phyloP scores from a whole-genome alignment of 1,140 invertebrate genomes.

The Dendrolimus kikuchii region DNA sequence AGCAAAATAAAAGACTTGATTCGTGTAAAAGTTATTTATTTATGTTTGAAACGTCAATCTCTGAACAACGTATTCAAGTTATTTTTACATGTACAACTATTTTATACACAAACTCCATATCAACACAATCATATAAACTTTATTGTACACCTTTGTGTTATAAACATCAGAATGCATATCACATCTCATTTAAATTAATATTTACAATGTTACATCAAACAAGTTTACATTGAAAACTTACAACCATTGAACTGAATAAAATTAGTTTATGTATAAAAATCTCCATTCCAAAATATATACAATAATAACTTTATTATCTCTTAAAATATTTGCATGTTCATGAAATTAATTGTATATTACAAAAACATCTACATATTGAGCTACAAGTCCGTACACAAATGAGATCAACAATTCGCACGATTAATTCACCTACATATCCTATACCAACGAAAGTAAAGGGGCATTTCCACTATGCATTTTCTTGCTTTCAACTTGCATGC shows the following conservation, averaged over 20 bases:
- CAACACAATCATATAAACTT: conserved; percentile 66
- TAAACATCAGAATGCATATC: conserved; percentile 61
- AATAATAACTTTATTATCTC: conserved; percentile 47
- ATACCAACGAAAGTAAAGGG: neutral
- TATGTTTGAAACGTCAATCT: conserved; percentile 63
- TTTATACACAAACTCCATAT: conserved; percentile 61
- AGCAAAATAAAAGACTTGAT: conserved; percentile 14
- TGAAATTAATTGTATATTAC: conserved; percentile 47
- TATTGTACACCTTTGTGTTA: conserved; percentile 55
- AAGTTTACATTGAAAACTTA: conserved; percentile 53
- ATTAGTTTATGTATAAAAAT: conserved; percentile 60
- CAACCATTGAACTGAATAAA: conserved; percentile 46
- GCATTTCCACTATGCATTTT: too few relatives aligned
- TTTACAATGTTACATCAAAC: conserved; percentile 51
- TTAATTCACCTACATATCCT: conserved; percentile 28
- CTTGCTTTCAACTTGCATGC: too few relatives aligned
- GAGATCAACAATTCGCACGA: conserved; percentile 66
- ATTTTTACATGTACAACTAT: conserved; percentile 65
- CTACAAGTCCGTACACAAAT: conserved; percentile 64
- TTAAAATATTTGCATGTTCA: conserved; percentile 55
- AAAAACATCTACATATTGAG: conserved; percentile 64
- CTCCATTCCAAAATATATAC: conserved; percentile 64
- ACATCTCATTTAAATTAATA: conserved; percentile 53
- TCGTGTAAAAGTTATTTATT: conserved; percentile 69
- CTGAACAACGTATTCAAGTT: conserved; percentile 63